These are phyloP conservation scores for Campopleginae sp. DNA, from an alignment of 2,888 invertebrate genomes.

Conservation along the genomic window DNA sequence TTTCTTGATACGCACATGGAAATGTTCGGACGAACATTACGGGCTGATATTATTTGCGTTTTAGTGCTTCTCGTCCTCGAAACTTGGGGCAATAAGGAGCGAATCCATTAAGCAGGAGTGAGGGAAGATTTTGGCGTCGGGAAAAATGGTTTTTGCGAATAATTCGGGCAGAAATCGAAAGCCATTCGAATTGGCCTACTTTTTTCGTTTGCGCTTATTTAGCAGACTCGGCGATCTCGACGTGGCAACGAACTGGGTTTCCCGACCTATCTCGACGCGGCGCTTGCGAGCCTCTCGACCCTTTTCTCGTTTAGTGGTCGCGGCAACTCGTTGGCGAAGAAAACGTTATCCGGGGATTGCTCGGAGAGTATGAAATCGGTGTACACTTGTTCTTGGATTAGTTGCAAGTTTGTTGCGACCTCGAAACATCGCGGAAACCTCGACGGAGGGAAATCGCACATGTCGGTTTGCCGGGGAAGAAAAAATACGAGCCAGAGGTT, in stretches of 20 bases:
- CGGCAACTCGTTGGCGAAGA: conserved; percentile 9
- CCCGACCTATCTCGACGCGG: conserved; percentile 15
- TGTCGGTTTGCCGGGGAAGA: not conserved
- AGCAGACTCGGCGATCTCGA: not conserved
- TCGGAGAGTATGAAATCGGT: conserved; percentile 47
- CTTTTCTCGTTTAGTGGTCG: conserved; percentile 21
- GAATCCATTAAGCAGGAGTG: not conserved
- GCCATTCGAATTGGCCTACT: not conserved
- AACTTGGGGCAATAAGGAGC: not conserved
- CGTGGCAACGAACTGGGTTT: not conserved
- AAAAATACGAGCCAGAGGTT: not conserved
- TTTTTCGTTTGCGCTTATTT: not conserved
- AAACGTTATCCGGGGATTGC: conserved; percentile 44
- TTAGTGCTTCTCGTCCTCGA: not conserved
- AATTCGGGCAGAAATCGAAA: not conserved
- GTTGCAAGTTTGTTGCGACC: conserved; percentile 41
- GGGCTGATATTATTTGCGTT: not conserved
- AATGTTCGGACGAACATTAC: not conserved
- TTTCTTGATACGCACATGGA: not conserved
- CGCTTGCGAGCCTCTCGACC: conserved; percentile 30
- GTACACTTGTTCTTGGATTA: conserved; percentile 50
- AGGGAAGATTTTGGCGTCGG: not conserved
- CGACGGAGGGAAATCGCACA: not conserved
- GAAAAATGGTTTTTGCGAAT: not conserved
- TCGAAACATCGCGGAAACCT: conserved; percentile 21